A percentile compares a stretch with the other conserved stretches of the same genome.
Evolutionary conservation across 2,888 invertebrate genomes (phyloP).

Genomic region (Periphyllus acericola): DNA sequence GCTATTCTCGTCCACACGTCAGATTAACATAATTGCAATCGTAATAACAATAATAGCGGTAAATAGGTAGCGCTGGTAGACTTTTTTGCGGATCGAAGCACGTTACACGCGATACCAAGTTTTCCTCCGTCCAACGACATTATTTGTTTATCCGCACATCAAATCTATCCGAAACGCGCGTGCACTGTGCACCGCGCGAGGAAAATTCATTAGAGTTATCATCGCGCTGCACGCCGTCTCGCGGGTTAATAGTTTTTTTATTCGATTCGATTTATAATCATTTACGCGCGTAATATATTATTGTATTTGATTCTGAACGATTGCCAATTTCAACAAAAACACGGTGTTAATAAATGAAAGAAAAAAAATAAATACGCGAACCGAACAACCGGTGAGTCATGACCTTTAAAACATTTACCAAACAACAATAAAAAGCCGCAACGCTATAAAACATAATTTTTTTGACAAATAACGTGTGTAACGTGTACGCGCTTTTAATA

Average conservation of each 20-base stretch:
- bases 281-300: neutral
- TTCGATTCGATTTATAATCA: neutral
- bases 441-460: neutral
- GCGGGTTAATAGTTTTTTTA: neutral
- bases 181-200: too few relatives aligned
- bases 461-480: conserved; percentile 13
- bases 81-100: neutral
- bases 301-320: neutral
- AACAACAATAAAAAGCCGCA: neutral
- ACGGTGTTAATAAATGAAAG: neutral
- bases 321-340: conserved; percentile 2
- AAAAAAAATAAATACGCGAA: neutral
- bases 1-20: neutral
- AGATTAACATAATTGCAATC: neutral
- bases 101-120: neutral
- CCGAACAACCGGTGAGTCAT: neutral
- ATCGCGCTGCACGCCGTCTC: too few relatives aligned
- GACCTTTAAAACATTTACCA: conserved; percentile 3
- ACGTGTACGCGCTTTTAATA: neutral
- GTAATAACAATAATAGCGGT: too few relatives aligned
- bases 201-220: too few relatives aligned
- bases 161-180: neutral
- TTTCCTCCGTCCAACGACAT: neutral
- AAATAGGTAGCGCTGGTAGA: neutral
- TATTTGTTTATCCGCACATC: neutral